A percentile compares a stretch with the other conserved stretches of the same genome.
Conservation (phyloP, 2,888 invertebrate genomes). For the Tipula confusa region DNA sequence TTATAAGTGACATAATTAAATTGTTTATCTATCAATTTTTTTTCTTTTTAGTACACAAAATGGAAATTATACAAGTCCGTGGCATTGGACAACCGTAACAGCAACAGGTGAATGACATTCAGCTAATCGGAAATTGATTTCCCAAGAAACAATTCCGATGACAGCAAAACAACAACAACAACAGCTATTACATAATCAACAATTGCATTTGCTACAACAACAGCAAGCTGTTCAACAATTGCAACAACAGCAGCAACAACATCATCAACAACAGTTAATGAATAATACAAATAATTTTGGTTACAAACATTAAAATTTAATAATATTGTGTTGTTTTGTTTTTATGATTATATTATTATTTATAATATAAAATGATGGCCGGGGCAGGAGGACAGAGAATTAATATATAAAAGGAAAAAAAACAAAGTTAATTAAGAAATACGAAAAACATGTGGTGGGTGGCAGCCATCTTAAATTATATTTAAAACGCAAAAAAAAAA, state of each 20-base stretch:
- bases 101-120: slow-evolving; percentile 58
- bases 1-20: not conserved
- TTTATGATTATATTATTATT: not conserved
- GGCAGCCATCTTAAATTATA: not conserved
- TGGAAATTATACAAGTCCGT: slow-evolving; percentile 52
- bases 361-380: not conserved
- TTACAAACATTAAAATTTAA: slow-evolving; percentile 29
- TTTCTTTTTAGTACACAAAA: slow-evolving; percentile 44
- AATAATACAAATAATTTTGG: slow-evolving; percentile 28
- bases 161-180: slow-evolving; percentile 33
- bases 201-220: slow-evolving; percentile 30
- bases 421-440: not conserved
- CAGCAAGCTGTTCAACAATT: slow-evolving; percentile 37
- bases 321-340: slow-evolving; percentile 14
- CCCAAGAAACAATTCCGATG: slow-evolving; percentile 33
- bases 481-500: not conserved
- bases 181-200: slow-evolving; percentile 32
- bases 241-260: slow-evolving; percentile 39
- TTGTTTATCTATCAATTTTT: not conserved
- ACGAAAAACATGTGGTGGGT: not conserved
- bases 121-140: slow-evolving; percentile 50
- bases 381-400: not conserved
- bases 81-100: slow-evolving; percentile 58
- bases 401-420: too few species aligned
- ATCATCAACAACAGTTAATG: slow-evolving; percentile 36